Base-by-base conservation (phyloP, 2,113 vertebrate genomes). In the Rana temporaria region DNA sequence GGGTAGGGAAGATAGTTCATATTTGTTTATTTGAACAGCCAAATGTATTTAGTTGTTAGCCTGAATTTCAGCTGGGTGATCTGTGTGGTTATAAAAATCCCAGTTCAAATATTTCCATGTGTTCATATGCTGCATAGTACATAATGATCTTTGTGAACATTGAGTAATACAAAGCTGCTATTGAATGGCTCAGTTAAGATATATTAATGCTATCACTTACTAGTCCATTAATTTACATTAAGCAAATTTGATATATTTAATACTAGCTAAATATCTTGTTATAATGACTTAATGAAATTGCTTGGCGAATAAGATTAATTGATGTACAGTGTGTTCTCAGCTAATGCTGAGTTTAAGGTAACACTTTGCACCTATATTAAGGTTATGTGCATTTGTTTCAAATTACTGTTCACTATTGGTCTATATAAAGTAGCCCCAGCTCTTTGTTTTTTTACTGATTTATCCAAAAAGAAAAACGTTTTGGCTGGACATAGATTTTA, bases 121-220 rank as follows among this genome's bases (percentile, higher is more conserved):
- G 34, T 75, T n/a, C 22, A 62, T 75, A 57, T 62, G 42, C 32
- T 42, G 72, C 60, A 38, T n/a, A 60, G 72, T 34, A 74, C 56
- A 57, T 81, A 85, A 86, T 67, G 78, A 82, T 85, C 79, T 60
- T 86, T 81, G 59, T 38, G 82, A 79, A 78, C 77, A 72, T 78
- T 76, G 77, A 42, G 60, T 64, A 64, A 64, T 63, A 77, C 34
- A 77, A 77, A 77, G 74, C 74, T 30, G 18, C 60, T 52, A 22
- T 38, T 52, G 42, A 77, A 77, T 64, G 60, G 20, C 60, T 77
- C 38, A 30, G 60, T 77, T 53, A 77, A 65, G 60, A 77, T 64
- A 60, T 22, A 77, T 77, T 64, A 77, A 6, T 26, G 60, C 64
- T 77, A 64, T 77, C 57, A 75, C 72, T 75, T 75, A 77, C 74